These are phyloP conservation scores for Colinus virginianus DNA, from an alignment of 2,113 vertebrate genomes.

Conservation along the genomic window DNA sequence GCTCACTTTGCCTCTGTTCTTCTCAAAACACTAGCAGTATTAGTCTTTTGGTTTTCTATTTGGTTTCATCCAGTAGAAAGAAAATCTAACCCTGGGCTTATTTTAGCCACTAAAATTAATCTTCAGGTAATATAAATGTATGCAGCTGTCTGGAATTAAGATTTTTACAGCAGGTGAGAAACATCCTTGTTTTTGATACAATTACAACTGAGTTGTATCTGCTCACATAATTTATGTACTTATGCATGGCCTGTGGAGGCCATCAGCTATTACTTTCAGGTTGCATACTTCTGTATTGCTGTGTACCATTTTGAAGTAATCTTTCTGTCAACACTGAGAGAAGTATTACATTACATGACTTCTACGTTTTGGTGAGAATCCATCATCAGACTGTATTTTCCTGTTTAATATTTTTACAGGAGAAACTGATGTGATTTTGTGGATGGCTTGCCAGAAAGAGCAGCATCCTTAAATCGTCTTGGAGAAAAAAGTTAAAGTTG, in stretches of 20 bases:
- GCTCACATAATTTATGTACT: background rate
- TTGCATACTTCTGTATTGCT: background rate
- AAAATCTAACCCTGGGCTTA: background rate
- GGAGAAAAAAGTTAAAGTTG: slow-evolving; percentile 79
- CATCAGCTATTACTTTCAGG: background rate
- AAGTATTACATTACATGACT: background rate
- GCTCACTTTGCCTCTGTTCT: background rate
- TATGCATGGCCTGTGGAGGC: background rate
- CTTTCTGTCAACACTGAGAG: background rate
- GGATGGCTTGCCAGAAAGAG: slow-evolving; percentile 79
- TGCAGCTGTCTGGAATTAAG: background rate
- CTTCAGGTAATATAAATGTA: background rate
- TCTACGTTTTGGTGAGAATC: background rate
- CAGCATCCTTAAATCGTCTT: slow-evolving; percentile 81
- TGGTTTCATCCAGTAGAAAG: background rate
- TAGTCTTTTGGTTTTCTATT: background rate
- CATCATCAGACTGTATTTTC: background rate
- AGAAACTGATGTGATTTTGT: slow-evolving; percentile 39
- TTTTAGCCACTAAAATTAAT: background rate
- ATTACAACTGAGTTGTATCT: background rate
- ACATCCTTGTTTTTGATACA: background rate
- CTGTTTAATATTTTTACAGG: slow-evolving; percentile 10
- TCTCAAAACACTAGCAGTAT: background rate
- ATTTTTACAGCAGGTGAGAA: background rate
- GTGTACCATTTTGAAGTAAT: background rate